Percentiles rank a stretch among this genome's conserved stretches.
These are phyloP conservation scores for Dusona sp. DNA, from an alignment of 2,888 invertebrate genomes.

Conservation along the genomic window DNA sequence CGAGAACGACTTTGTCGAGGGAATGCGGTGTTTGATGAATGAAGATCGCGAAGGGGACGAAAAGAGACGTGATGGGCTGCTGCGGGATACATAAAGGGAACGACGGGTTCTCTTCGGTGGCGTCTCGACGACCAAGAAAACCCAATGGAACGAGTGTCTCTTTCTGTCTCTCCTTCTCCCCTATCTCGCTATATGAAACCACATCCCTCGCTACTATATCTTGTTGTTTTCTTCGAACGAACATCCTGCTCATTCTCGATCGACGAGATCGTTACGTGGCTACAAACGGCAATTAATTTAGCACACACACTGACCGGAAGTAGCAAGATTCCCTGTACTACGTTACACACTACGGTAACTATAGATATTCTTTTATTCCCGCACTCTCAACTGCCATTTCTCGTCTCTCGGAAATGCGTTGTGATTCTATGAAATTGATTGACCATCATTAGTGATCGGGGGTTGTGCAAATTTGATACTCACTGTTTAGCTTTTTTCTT, in stretches of 20 bases:
- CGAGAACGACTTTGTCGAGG: conserved; percentile 61
- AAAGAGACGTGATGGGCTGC: conserved; percentile 70
- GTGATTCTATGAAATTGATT: conserved; percentile 33
- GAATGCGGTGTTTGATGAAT: conserved; percentile 79
- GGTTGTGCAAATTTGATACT: conserved; percentile 5
- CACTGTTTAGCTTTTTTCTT: background rate
- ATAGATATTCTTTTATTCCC: conserved; percentile 1
- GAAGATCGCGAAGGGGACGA: conserved; percentile 75
- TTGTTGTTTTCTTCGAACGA: conserved; percentile 62
- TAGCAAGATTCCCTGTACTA: conserved; percentile 29
- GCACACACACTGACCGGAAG: conserved; percentile 59
- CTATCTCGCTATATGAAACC: conserved; percentile 3
- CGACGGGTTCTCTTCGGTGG: conserved; percentile 63
- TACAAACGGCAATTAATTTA: conserved; percentile 62
- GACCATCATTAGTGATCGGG: conserved; percentile 22
- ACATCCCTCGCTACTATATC: conserved; percentile 26
- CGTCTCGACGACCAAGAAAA: conserved; percentile 60
- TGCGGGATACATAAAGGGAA: conserved; percentile 55
- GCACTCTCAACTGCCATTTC: conserved; percentile 10
- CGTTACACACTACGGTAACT: conserved; percentile 15
- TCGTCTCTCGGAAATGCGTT: conserved; percentile 13
- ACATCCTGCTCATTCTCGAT: conserved; percentile 60
- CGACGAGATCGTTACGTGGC: conserved; percentile 65
- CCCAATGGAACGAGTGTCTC: conserved; percentile 61
- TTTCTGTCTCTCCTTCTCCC: conserved; percentile 5